These are phyloP conservation scores for Vidua macroura DNA, from an alignment of 2,113 vertebrate species.

Conservation along the genomic window DNA sequence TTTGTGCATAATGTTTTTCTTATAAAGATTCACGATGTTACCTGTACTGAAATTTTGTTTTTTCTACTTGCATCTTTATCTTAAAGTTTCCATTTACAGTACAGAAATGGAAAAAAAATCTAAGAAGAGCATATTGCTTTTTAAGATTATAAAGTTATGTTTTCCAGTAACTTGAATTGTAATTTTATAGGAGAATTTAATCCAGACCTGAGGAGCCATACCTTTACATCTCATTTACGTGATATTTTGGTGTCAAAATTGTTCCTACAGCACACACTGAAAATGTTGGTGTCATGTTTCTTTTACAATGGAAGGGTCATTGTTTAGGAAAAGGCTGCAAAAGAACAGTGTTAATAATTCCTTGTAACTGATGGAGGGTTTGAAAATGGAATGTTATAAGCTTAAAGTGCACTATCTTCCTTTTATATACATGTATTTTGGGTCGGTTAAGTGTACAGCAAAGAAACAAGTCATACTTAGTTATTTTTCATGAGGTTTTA, in stretches of 20 bases:
- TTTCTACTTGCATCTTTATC: conserved; percentile 64
- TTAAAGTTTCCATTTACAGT: conserved; percentile 74
- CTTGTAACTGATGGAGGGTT: background rate
- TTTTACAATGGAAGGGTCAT: background rate
- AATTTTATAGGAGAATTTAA: conserved; percentile 68
- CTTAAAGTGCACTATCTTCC: conserved; percentile 46
- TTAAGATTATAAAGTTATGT: conserved; percentile 73
- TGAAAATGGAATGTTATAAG: conserved; percentile 31
- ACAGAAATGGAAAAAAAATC: conserved; percentile 70
- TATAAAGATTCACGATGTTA: conserved; percentile 67
- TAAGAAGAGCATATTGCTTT: conserved; percentile 80
- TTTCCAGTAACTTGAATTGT: conserved; percentile 74
- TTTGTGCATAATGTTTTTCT: conserved; percentile 77
- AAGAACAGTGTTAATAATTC: conserved; percentile 30
- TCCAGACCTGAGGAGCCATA: conserved; percentile 65
- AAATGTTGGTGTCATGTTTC: background rate
- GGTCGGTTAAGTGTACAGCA: conserved; percentile 25
- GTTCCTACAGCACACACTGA: conserved; percentile 9
- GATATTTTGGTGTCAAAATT: conserved; percentile 20
- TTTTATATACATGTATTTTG: conserved; percentile 35
- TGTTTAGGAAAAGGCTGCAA: background rate
- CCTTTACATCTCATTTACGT: conserved; percentile 29
- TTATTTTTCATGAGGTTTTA: conserved; percentile 53
- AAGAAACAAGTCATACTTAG: background rate
- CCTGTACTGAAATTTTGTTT: conserved; percentile 62